These are phyloP conservation scores for Procambarus virginalis DNA, from an alignment of 1,140 invertebrate species.

Conservation along the genomic window DNA sequence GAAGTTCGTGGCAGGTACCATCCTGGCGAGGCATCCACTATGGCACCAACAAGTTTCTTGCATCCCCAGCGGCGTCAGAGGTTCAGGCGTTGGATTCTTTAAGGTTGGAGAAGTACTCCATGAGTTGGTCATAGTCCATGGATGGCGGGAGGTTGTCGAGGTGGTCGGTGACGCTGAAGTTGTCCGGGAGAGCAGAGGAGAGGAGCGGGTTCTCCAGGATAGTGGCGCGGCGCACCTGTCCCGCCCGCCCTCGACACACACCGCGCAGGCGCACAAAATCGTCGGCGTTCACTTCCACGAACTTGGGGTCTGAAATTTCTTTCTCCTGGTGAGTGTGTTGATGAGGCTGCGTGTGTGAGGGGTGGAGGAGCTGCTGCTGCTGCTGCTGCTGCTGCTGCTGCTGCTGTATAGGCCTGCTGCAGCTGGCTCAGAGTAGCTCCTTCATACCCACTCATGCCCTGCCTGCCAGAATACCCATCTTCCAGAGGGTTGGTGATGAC, in stretches of 20 bases:
- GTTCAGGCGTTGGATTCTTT: slow-evolving; percentile 84
- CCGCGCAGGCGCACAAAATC: slow-evolving; percentile 70
- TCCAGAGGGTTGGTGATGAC: slow-evolving; percentile 74
- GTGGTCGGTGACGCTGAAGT: slow-evolving; percentile 96
- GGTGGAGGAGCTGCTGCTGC: slow-evolving; percentile 27
- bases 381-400: slow-evolving; percentile 45
- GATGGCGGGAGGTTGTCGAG: slow-evolving; percentile 87
- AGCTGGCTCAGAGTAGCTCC: slow-evolving; percentile 44
- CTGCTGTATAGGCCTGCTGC: slow-evolving; percentile 51
- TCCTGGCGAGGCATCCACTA: not conserved
- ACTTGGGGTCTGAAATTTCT: slow-evolving; percentile 72
- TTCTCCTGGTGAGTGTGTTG: slow-evolving; percentile 72
- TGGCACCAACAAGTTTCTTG: not conserved
- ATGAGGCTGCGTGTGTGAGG: slow-evolving; percentile 10
- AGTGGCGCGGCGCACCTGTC: slow-evolving; percentile 84
- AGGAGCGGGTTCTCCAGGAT: slow-evolving; percentile 92
- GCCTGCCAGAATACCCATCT: slow-evolving; percentile 30
- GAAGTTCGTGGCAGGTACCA: not conserved
- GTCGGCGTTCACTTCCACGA: slow-evolving; percentile 73
- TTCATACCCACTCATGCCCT: not conserved
- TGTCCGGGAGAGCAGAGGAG: slow-evolving; percentile 79
- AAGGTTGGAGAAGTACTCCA: slow-evolving; percentile 97
- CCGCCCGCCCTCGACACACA: slow-evolving; percentile 55
- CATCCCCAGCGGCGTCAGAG: not conserved
- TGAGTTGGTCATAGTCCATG: slow-evolving; percentile 97